Conservation (phyloP, 2,888 invertebrate genomes). For the Leucophenga montana region DNA sequence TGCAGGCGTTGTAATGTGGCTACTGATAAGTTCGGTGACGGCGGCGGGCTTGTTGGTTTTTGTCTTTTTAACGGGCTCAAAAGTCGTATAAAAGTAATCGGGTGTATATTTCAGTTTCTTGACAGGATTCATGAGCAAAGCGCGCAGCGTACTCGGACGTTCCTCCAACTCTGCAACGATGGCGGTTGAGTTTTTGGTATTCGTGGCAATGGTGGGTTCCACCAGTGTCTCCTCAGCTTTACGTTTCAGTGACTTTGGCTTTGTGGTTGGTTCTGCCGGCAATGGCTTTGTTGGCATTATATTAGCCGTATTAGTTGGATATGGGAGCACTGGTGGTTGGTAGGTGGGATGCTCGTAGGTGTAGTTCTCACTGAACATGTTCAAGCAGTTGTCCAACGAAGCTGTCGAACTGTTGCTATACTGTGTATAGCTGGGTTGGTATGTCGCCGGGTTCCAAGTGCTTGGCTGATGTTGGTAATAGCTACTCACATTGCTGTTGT, state of each 20-base stretch:
- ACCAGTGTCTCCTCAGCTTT: slow-evolving; percentile 50
- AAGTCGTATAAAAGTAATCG: slow-evolving; percentile 68
- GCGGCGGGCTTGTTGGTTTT: slow-evolving; percentile 23
- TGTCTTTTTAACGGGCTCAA: slow-evolving; percentile 56
- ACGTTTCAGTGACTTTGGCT: slow-evolving; percentile 46
- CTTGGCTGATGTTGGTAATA: slow-evolving; percentile 42
- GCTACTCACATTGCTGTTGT: slow-evolving; percentile 39
- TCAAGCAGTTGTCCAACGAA: slow-evolving; percentile 40
- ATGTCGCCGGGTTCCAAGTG: slow-evolving; percentile 49
- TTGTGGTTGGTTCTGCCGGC: slow-evolving; percentile 9
- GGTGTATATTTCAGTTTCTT: slow-evolving; percentile 71
- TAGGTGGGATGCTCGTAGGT: slow-evolving; percentile 38
- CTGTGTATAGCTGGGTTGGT: slow-evolving; percentile 51
- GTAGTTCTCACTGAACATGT: slow-evolving; percentile 45
- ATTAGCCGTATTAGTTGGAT: slow-evolving; percentile 7
- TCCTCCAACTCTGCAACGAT: slow-evolving; percentile 55
- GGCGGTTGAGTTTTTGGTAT: slow-evolving; percentile 24
- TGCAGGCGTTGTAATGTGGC: slow-evolving; percentile 26
- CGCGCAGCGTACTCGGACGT: slow-evolving; percentile 75
- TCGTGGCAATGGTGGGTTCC: slow-evolving; percentile 20
- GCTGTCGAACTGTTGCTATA: slow-evolving; percentile 45
- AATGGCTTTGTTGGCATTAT: not conserved
- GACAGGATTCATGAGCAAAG: slow-evolving; percentile 75
- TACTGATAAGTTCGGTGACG: slow-evolving; percentile 16
- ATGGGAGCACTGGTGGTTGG: not conserved